Percentiles rank a stretch among this genome's conserved stretches.
Evolutionary conservation across 2,888 invertebrate genomes (phyloP).

Genomic region (Microctonus hyperodae): DNA sequence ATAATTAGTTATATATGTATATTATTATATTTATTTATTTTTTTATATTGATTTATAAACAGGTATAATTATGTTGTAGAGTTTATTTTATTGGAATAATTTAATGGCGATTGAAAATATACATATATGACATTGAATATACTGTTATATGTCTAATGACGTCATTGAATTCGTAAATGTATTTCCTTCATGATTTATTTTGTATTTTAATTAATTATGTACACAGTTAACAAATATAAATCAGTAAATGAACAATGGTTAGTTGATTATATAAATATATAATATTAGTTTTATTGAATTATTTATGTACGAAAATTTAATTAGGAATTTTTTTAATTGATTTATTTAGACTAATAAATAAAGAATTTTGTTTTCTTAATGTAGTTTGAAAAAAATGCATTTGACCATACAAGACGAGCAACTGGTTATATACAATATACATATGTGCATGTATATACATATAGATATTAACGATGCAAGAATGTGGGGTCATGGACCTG

Average conservation of each 20-base stretch:
- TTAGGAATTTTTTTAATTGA: too few species aligned
- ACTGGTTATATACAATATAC: constrained; percentile 13
- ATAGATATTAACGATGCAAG: constrained; percentile 36
- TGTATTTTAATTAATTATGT: constrained; percentile 2
- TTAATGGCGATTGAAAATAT: background rate
- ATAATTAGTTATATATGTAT: too few species aligned
- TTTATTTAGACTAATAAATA: too few species aligned
- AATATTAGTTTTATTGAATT: too few species aligned
- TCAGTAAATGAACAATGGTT: too few species aligned
- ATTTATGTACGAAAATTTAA: too few species aligned
- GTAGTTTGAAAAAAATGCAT: constrained; percentile 3
- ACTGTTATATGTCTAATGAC: background rate
- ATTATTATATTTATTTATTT: too few species aligned
- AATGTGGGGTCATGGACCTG: constrained; percentile 57
- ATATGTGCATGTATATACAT: background rate
- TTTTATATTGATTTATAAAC: too few species aligned
- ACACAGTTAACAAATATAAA: background rate
- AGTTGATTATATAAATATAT: too few species aligned
- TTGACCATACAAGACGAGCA: constrained; percentile 25
- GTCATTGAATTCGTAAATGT: constrained; percentile 1
- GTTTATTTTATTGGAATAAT: background rate
- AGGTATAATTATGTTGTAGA: too few species aligned
- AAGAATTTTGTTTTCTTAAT: too few species aligned
- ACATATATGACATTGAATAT: background rate
- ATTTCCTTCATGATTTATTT: constrained; percentile 15